A percentile compares a stretch with the other conserved stretches of the same genome.
Evolutionary conservation across 2,888 invertebrate genomes (phyloP).

Genomic region (Drosophila barbarae): DNA sequence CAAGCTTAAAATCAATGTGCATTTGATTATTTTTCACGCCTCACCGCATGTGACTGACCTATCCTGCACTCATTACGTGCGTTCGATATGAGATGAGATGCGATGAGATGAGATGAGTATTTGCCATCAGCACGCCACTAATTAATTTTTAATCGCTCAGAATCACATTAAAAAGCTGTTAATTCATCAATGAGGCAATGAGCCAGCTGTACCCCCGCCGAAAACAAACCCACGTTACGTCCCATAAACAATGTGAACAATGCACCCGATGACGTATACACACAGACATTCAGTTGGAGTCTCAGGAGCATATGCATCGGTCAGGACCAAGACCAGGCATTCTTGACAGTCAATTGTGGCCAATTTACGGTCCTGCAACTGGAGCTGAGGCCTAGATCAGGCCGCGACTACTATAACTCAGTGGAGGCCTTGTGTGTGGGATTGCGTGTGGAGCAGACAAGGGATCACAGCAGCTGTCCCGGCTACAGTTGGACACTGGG

Average conservation of each 20-base stretch:
- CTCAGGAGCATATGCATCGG: conserved; percentile 3
- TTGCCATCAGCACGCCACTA: conserved; percentile 16
- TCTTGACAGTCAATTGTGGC: conserved; percentile 64
- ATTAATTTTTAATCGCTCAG: conserved; percentile 36
- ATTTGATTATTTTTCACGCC: conserved; percentile 9
- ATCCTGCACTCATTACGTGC: conserved; percentile 29
- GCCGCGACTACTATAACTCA: conserved; percentile 52
- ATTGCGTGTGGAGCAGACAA: conserved; percentile 51
- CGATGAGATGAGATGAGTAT: conserved; percentile 14
- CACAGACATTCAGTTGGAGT: conserved; percentile 8
- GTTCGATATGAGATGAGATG: not conserved
- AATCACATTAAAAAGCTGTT: conserved; percentile 42
- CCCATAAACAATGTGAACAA: conserved; percentile 28
- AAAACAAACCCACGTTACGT: conserved; percentile 2
- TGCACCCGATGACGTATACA: conserved; percentile 30
- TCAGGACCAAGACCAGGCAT: conserved; percentile 18
- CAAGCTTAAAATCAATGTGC: conserved; percentile 3
- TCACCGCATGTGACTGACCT: conserved; percentile 39
- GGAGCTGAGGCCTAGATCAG: conserved; percentile 42
- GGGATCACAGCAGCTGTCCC: conserved; percentile 54
- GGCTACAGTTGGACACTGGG: conserved; percentile 30
- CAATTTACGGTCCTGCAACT: conserved; percentile 62
- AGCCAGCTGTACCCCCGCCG: conserved; percentile 15
- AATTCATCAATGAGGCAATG: conserved; percentile 40
- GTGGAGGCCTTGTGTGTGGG: conserved; percentile 54